phyloP scores from a whole-genome alignment of 2,797 vertebrate species.

The Chromobotia macracanthus region DNA sequence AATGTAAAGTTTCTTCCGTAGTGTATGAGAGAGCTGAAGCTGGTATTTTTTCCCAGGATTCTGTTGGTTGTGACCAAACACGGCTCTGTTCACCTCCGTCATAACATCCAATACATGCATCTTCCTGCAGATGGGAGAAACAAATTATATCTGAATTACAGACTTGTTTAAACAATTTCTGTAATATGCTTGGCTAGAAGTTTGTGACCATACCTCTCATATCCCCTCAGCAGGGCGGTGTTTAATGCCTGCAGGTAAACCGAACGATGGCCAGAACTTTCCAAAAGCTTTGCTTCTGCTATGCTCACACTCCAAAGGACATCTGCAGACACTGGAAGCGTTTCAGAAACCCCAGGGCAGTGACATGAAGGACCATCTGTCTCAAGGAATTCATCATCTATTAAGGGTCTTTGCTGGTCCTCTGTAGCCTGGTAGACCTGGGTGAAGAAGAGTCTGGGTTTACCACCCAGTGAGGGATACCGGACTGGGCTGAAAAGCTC shows the following conservation, averaged over 20 bases:
- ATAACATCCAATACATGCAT: conserved; percentile 79
- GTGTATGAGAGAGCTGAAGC: conserved; percentile 81
- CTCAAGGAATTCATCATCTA: conserved; percentile 72
- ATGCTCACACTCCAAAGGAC: conserved; percentile 89
- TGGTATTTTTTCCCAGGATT: conserved; percentile 71
- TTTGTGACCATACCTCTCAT: conserved; percentile 64
- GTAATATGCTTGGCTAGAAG: neutral
- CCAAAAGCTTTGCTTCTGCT: conserved; percentile 73
- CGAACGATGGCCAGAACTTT: conserved; percentile 67
- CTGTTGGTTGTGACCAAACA: conserved; percentile 79
- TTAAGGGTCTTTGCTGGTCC: conserved; percentile 24
- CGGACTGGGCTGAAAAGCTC: conserved; percentile 75
- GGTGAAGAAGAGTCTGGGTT: conserved; percentile 94
- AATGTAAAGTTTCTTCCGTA: conserved; percentile 83
- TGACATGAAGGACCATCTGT: conserved; percentile 69
- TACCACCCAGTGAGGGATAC: conserved; percentile 82
- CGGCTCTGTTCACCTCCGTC: conserved; percentile 76
- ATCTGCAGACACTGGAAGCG: conserved; percentile 82
- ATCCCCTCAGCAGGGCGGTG: conserved; percentile 70
- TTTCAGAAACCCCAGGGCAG: neutral
- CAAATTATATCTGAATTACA: neutral
- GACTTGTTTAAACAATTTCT: neutral
- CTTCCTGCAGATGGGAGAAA: conserved; percentile 74
- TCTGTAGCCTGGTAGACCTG: conserved; percentile 80
- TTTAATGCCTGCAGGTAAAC: conserved; percentile 80